Evolutionary conservation across 2,113 vertebrate genomes (phyloP).

Genomic region (Lathamus discolor): DNA sequence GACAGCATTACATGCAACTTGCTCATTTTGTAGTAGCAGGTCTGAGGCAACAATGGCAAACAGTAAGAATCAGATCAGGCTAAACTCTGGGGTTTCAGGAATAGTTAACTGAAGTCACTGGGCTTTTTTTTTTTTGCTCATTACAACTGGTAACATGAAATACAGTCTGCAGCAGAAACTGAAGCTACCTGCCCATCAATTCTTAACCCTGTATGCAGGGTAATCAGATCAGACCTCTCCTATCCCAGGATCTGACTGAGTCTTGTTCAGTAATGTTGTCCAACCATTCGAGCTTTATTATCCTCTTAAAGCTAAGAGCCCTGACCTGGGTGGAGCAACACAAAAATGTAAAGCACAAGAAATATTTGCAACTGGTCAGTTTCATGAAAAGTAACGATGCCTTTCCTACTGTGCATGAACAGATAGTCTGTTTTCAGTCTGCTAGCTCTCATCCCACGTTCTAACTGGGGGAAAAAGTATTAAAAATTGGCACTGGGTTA

Average conservation of each 20-base stretch:
- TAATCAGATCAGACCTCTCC: constrained; percentile 16
- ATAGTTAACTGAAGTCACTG: background rate
- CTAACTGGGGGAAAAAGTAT: background rate
- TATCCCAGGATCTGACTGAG: background rate
- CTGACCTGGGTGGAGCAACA: background rate
- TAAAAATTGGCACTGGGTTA: constrained; percentile 40
- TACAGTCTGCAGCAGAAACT: background rate
- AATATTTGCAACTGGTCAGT: background rate
- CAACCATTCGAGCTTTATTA: background rate
- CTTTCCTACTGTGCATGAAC: background rate
- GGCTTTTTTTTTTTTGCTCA: background rate
- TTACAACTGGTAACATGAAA: background rate
- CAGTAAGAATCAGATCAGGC: background rate
- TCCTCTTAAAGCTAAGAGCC: background rate
- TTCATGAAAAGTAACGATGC: background rate
- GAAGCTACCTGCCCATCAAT: background rate
- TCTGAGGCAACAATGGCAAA: background rate
- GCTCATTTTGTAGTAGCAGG: background rate
- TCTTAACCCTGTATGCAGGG: background rate
- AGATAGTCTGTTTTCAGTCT: background rate
- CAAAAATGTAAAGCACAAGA: background rate
- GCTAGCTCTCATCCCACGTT: background rate
- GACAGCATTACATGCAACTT: background rate
- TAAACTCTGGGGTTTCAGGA: background rate
- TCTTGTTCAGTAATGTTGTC: background rate